Evolutionary conservation across 1,140 invertebrate genomes (phyloP).

Genomic region (Pseudomyrmex pallidus): DNA sequence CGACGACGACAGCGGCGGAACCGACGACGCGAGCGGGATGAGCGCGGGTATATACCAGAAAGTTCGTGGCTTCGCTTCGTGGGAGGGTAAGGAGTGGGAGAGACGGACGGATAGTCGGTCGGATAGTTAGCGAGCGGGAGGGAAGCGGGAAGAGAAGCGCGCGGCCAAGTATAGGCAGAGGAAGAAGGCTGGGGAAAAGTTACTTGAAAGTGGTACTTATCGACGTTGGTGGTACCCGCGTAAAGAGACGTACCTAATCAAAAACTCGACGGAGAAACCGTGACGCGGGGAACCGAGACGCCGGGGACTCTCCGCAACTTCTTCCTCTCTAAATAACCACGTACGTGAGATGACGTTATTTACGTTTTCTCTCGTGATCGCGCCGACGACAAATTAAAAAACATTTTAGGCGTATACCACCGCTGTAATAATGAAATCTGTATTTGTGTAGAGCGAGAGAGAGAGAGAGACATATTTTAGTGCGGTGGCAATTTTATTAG

Average conservation of each 20-base stretch:
- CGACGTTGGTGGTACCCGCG: constrained; percentile 64
- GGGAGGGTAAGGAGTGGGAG: neutral
- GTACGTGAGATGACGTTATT: constrained; percentile 53
- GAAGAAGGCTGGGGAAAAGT: constrained; percentile 45
- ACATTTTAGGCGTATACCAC: neutral
- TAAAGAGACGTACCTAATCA: constrained; percentile 61
- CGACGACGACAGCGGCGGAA: neutral
- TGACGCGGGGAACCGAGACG: neutral
- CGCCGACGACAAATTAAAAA: constrained; percentile 49
- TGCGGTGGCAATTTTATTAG: constrained; percentile 24
- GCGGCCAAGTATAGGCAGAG: constrained; percentile 43
- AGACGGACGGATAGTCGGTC: constrained; percentile 47
- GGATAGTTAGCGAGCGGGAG: constrained; percentile 40
- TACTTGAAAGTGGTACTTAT: constrained; percentile 71
- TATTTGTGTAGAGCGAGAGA: neutral
- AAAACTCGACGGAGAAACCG: constrained; percentile 56
- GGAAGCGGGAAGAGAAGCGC: constrained; percentile 21
- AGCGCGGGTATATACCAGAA: constrained; percentile 43
- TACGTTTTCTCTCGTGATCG: constrained; percentile 48
- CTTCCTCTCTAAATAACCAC: constrained; percentile 47
- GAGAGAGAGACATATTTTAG: neutral
- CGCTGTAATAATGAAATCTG: neutral
- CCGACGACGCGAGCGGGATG: constrained; percentile 4
- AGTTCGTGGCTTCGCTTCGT: constrained; percentile 62
- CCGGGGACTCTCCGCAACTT: constrained; percentile 7